Conservation (phyloP, 2,888 invertebrate genomes). For the Dryadula phaetusa region DNA sequence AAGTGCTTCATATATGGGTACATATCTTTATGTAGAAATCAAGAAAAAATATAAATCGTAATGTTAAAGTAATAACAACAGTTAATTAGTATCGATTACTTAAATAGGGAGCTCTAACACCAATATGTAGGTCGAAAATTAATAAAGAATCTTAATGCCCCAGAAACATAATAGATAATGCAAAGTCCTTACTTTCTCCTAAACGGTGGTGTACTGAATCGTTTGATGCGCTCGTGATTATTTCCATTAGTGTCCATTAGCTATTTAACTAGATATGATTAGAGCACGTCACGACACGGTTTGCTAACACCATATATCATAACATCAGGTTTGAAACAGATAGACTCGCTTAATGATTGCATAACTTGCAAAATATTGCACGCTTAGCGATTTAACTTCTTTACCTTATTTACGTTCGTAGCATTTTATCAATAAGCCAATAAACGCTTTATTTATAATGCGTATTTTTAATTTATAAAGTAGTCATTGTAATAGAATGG, state of each 20-base stretch:
- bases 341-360: conserved; percentile 33
- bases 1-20: neutral
- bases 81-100: neutral
- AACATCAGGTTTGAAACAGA: conserved; percentile 44
- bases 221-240: conserved; percentile 78
- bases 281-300: conserved; percentile 72
- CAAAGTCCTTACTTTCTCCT: conserved; percentile 76
- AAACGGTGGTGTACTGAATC: conserved; percentile 62
- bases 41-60: neutral
- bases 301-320: conserved; percentile 75
- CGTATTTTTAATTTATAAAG: conserved; percentile 8
- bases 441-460: conserved; percentile 36
- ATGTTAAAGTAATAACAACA: too few species aligned
- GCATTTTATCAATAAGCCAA: conserved; percentile 39
- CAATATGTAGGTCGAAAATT: neutral
- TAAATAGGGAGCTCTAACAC: neutral
- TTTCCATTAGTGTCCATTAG: conserved; percentile 82
- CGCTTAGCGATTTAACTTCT: conserved; percentile 31
- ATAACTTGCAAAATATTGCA: conserved; percentile 38
- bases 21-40: neutral
- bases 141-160: conserved; percentile 50
- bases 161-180: conserved; percentile 49
- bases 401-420: conserved; percentile 40
- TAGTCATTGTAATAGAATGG: conserved; percentile 7
- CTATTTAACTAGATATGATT: conserved; percentile 81